Conservation (phyloP, 2,113 vertebrate genomes). For the Burhinus oedicnemus region DNA sequence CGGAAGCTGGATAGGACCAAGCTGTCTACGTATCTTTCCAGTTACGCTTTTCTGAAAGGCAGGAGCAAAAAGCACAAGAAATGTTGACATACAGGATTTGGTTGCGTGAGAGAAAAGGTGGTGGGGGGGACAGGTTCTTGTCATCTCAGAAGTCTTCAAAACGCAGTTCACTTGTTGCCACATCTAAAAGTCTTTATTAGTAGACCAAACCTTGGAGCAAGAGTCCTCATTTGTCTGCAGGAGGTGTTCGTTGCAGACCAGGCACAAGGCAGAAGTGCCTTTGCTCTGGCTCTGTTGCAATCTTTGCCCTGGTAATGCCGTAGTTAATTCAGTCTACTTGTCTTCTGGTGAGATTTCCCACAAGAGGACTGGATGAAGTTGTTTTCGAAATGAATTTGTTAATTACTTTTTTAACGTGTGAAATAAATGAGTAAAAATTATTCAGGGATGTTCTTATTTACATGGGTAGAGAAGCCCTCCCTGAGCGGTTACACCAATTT, state of each 20-base stretch:
- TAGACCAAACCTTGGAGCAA: background rate
- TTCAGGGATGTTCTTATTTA: background rate
- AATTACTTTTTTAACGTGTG: background rate
- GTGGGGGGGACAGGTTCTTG: accelerated
- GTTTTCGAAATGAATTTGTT: background rate
- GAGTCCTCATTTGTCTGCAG: background rate
- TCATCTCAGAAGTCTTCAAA: background rate
- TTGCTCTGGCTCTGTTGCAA: background rate
- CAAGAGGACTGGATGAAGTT: background rate
- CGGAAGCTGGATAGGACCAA: background rate
- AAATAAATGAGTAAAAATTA: background rate
- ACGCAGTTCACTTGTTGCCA: background rate
- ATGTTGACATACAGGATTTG: accelerated
- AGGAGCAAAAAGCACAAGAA: background rate
- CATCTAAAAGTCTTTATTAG: background rate
- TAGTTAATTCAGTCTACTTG: background rate
- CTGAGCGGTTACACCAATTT: background rate
- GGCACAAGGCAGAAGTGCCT: background rate
- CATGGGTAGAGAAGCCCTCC: background rate
- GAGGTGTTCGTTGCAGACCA: background rate
- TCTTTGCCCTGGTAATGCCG: background rate
- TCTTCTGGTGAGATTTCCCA: background rate
- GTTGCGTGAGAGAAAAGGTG: background rate
- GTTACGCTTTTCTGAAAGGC: background rate
- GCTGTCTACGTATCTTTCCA: background rate